Evolutionary conservation across 2,113 vertebrate genomes (phyloP), one percentile per base, ranked within the genome.

Genomic region (Chascanopsetta lugubris): DNA sequence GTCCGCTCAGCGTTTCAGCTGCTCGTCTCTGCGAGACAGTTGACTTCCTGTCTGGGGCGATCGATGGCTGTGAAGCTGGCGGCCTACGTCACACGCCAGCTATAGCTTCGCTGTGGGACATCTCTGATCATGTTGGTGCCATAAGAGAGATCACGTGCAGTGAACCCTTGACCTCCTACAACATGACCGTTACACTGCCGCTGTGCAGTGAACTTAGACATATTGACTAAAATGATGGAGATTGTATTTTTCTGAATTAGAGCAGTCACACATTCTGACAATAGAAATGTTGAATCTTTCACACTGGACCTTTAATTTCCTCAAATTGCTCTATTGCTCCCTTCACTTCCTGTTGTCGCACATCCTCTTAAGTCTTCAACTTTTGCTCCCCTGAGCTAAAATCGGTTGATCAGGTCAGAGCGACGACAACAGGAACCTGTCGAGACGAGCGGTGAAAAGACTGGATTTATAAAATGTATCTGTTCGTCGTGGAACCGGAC

Each of bases 401-500:
- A 65, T 59, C 25, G 17, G 29, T 50, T 59, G 50, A 65, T 43
- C 26, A 17, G 46, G n/a, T 5, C 48, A 17, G 70, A 46, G 36
- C 57, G 26, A 36, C 51, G 42, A 55, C 42, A 53, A 25, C 5
- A 66, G 34, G 61, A 62, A 61, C 36, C 21, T 34, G 62, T 25
- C 10, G 30, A 34, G 43, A 67, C 68, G 36, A 68, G 66, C 59
- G 74, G 54, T 71, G 55, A 68, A 58, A 66, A 60, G 34, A 26
- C 43, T 13, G 3, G 22, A 65, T 72, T 86, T 68, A 74, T 64
- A 54, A n/a, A n/a, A n/a, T 64, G 1, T 51, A 13, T 79, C 50
- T 74, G 51, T 36, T 7, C 69, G 75, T 88, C 60, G 70, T 83
- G 63, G 15, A 67, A 51, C 46, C 61, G 53, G 47, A 71, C 47